Conservation (phyloP, 2,888 invertebrate genomes). For the Formica aserva region DNA sequence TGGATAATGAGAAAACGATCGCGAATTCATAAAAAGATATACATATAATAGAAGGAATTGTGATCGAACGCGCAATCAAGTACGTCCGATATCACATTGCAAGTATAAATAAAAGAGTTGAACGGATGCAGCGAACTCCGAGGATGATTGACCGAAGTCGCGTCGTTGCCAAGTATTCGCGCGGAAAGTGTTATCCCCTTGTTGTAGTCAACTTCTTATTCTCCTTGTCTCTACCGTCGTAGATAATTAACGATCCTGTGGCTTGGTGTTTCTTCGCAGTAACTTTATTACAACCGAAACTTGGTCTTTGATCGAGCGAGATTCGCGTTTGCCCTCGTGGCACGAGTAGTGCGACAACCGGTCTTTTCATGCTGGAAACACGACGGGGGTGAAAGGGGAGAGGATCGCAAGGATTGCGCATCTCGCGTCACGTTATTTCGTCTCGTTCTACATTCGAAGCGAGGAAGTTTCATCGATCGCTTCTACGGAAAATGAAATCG, state of each 20-base stretch:
- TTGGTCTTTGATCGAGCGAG: conserved; percentile 23
- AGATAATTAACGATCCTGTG: conserved; percentile 43
- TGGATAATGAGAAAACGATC: not conserved
- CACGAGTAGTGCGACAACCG: not conserved
- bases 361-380: not conserved
- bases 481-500: conserved; percentile 59
- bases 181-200: conserved; percentile 26
- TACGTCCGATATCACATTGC: not conserved
- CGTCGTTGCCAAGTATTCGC: conserved; percentile 24
- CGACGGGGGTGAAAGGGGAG: not conserved
- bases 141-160: conserved; percentile 13
- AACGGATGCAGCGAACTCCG: not conserved
- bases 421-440: not conserved
- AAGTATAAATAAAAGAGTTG: conserved; percentile 27
- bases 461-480: conserved; percentile 39
- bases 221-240: not conserved
- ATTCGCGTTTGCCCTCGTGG: not conserved
- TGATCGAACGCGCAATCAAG: not conserved
- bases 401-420: not conserved
- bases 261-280: not conserved
- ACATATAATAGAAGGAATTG: not conserved
- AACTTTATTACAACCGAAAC: conserved; percentile 21
- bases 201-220: not conserved
- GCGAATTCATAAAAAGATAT: not conserved
- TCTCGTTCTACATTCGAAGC: conserved; percentile 21